Evolutionary conservation across 2,113 vertebrate species (phyloP).

Genomic region (Onychostruthus taczanowskii): DNA sequence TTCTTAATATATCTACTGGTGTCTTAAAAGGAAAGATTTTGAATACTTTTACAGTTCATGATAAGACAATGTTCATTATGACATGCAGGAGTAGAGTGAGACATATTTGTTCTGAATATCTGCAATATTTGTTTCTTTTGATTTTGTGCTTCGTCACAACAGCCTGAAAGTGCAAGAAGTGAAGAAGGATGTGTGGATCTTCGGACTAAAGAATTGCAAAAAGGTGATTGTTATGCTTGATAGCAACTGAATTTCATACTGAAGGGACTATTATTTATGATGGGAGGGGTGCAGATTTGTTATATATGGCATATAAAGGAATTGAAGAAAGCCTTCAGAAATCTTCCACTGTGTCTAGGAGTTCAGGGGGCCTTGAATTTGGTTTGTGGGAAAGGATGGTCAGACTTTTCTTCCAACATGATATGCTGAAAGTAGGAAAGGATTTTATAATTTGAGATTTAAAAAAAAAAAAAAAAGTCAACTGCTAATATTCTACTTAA

Average conservation of each 20-base stretch:
- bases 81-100: not conserved
- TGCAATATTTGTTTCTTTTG: not conserved
- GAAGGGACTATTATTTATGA: not conserved
- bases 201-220: not conserved
- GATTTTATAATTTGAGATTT: not conserved
- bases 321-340: not conserved
- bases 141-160: not conserved
- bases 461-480: not conserved
- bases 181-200: conserved; percentile 3
- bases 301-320: not conserved
- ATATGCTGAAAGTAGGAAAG: not conserved
- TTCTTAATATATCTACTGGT: not conserved
- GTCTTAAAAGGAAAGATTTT: not conserved
- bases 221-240: conserved; percentile 42
- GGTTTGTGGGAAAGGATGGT: not conserved
- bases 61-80: not conserved
- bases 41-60: not conserved
- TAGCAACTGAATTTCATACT: not conserved
- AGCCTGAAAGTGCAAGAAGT: not conserved
- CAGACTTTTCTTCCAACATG: not conserved
- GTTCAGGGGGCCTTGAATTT: not conserved
- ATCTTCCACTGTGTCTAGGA: not conserved
- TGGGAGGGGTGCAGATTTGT: not conserved
- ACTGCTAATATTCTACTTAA: not conserved
- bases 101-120: not conserved